These are phyloP conservation scores for Epinotia brunnichana DNA, from an alignment of 2,888 invertebrate species.

Conservation along the genomic window DNA sequence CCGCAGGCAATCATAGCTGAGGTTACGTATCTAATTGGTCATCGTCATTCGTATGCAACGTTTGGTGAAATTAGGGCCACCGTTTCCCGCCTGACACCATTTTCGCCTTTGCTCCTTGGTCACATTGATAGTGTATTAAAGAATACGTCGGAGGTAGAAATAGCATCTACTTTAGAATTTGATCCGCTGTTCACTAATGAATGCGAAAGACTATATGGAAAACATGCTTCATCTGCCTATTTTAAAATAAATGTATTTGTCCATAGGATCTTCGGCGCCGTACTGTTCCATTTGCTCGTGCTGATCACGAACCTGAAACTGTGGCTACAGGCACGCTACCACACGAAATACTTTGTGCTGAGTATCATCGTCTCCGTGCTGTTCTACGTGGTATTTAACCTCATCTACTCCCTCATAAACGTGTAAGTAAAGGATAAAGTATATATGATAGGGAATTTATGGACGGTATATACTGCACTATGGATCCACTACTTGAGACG, in stretches of 20 bases:
- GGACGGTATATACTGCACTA: too few species aligned
- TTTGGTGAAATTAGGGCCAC: too few species aligned
- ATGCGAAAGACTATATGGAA: too few species aligned
- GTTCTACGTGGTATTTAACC: slow-evolving; percentile 80
- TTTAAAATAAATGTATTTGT: background rate
- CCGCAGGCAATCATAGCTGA: too few species aligned
- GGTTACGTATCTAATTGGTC: too few species aligned
- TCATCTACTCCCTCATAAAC: slow-evolving; percentile 82
- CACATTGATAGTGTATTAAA: too few species aligned
- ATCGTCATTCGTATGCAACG: background rate
- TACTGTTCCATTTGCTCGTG: slow-evolving; percentile 83
- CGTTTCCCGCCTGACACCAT: background rate
- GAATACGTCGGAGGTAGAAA: too few species aligned
- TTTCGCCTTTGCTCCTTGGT: background rate
- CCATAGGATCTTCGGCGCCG: slow-evolving; percentile 84
- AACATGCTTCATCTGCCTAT: too few species aligned
- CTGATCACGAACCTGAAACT: slow-evolving; percentile 85
- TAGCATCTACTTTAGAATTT: too few species aligned
- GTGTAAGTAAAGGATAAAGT: slow-evolving; percentile 78
- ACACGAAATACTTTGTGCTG: slow-evolving; percentile 62
- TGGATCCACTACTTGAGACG: too few species aligned
- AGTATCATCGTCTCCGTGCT: slow-evolving; percentile 76
- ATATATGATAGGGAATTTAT: too few species aligned
- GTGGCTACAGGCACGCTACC: slow-evolving; percentile 85
- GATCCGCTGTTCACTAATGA: too few species aligned